Conservation (phyloP, 2,888 invertebrate genomes). For the Zygothrica quintamaculata region DNA sequence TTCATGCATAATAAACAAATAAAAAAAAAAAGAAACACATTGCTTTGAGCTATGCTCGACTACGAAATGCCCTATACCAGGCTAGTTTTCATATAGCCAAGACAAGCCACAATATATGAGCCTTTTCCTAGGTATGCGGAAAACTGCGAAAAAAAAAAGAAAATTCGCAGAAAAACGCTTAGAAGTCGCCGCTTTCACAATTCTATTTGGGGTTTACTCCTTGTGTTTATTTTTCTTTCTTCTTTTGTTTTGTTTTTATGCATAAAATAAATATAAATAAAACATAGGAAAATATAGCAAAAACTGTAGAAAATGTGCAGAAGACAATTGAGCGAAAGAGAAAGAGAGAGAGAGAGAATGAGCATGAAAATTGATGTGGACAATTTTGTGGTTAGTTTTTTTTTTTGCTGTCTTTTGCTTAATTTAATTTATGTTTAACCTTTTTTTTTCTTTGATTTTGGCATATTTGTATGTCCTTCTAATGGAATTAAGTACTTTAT, state of each 20-base stretch:
- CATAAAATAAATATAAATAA: slow-evolving; percentile 77
- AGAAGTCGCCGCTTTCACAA: slow-evolving; percentile 17
- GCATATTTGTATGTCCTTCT: slow-evolving; percentile 21
- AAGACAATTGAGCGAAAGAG: no score
- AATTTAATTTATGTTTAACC: slow-evolving; percentile 73
- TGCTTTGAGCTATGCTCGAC: neutral
- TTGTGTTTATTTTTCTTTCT: slow-evolving; percentile 33
- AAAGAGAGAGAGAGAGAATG: slow-evolving; percentile 1
- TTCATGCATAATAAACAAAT: slow-evolving; percentile 75
- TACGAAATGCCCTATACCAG: slow-evolving; percentile 3
- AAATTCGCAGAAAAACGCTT: slow-evolving; percentile 11
- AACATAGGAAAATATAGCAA: slow-evolving; percentile 25
- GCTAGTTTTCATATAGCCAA: neutral
- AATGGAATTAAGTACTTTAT: slow-evolving; percentile 61
- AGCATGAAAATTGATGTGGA: slow-evolving; percentile 33
- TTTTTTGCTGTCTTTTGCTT: slow-evolving; percentile 53
- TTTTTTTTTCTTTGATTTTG: slow-evolving; percentile 51
- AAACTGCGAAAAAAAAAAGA: slow-evolving; percentile 22
- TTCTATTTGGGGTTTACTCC: slow-evolving; percentile 30
- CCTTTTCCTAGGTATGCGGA: slow-evolving; percentile 20
- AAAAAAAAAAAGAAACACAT: slow-evolving; percentile 43
- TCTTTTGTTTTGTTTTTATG: slow-evolving; percentile 36
- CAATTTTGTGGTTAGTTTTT: slow-evolving; percentile 60
- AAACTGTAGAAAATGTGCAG: neutral
- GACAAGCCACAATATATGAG: neutral